Percentiles rank a stretch among this genome's conserved stretches.
These are phyloP conservation scores for Coreius guichenoti DNA, from an alignment of 2,797 vertebrate genomes.

Conservation along the genomic window DNA sequence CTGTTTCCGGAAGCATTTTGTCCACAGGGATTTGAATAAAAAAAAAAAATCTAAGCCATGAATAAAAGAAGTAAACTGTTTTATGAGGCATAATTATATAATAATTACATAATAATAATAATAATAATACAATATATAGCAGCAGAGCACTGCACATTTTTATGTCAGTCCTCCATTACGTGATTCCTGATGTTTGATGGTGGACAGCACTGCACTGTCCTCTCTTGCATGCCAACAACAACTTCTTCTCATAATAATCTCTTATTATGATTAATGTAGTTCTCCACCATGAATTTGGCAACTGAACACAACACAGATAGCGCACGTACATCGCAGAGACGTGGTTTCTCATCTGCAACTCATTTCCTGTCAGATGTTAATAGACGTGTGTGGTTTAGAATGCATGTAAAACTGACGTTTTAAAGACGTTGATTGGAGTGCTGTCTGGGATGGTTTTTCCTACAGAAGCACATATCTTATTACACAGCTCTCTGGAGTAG, in stretches of 20 bases:
- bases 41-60: no score
- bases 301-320: background rate
- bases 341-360: no score
- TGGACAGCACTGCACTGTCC: background rate
- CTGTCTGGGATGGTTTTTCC: no score
- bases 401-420: no score
- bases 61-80: no score
- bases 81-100: no score
- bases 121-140: background rate
- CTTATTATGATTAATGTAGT: background rate
- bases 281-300: background rate
- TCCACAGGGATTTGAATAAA: background rate
- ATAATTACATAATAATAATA: no score
- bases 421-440: no score
- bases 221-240: background rate
- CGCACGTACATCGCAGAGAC: no score
- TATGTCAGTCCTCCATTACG: background rate
- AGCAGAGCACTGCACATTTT: background rate
- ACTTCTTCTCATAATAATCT: rapidly evolving
- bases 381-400: no score
- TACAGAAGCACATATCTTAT: background rate
- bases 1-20: background rate
- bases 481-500: background rate
- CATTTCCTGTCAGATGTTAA: no score
- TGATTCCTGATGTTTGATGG: background rate